phyloP scores from a whole-genome alignment of 2,113 vertebrate genomes.

The Tringa solitaria region DNA sequence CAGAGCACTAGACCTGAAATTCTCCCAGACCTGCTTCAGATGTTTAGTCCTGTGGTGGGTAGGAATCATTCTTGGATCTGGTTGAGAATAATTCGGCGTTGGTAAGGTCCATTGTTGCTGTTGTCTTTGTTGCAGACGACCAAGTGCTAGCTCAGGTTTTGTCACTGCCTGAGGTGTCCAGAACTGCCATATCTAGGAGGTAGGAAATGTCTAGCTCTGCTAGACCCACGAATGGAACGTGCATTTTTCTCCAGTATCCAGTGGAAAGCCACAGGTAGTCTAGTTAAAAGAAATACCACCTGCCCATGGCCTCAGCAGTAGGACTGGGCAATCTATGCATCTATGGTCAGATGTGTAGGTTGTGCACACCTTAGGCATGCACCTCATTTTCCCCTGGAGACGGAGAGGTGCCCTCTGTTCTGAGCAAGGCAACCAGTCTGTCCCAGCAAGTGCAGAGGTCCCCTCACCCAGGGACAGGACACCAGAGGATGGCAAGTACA shows the following conservation, averaged over 20 bases:
- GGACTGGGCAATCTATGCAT: background rate
- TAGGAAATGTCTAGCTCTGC: background rate
- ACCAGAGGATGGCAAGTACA: background rate
- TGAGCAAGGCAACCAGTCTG: background rate
- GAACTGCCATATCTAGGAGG: background rate
- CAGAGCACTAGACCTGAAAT: background rate
- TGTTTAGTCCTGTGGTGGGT: background rate
- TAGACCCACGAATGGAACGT: background rate
- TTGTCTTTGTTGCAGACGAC: background rate
- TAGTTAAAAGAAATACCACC: background rate
- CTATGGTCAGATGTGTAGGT: background rate
- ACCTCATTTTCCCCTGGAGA: background rate
- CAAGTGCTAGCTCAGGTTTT: background rate
- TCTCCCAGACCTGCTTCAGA: background rate
- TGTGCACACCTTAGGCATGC: background rate
- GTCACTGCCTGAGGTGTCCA: background rate
- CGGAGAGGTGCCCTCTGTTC: background rate
- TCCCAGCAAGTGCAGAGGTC: background rate
- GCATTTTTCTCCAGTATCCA: background rate
- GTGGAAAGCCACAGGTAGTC: background rate
- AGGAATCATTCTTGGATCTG: background rate
- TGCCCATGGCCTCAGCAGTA: background rate
- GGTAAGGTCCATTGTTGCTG: background rate
- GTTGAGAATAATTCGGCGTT: background rate
- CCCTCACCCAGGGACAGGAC: background rate